Evolutionary conservation across 1,140 invertebrate genomes (phyloP), one percentile per base, ranked within the genome.

Genomic region (Wasmannia auropunctata): DNA sequence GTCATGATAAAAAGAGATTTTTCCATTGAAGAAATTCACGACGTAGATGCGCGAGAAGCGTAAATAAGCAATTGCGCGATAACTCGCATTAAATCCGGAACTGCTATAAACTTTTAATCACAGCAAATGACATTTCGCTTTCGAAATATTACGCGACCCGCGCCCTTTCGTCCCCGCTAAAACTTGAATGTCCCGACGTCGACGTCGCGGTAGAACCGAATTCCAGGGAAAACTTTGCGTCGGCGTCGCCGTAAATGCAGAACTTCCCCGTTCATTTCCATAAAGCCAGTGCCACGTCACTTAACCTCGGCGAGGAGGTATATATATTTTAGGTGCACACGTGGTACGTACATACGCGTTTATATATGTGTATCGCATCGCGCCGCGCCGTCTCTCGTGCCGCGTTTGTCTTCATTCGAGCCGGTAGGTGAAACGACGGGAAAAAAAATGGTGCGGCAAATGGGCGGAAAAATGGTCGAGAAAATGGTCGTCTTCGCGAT

Each of bases 251-350:
- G 74, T 87, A 85, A 89, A 90, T 87, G 86, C n/a, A 72, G 46
- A 87, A 89, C 79, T 87, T 90, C n/a, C 10, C 31, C 62, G 79
- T 85, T 85, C 80, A 90, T 90, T 90, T 89, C 72, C 86, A 90
- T 90, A 85, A 89, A 76, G 49, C 80, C 54, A 67, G 74, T 63
- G 25, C 85, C 60, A 67, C 62, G 80, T 90, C 88, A 60, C 80
- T 90, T 90, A 81, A 90, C 85, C 76, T 60, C 76, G 46, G 62
- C 40, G 49, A 83, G 76, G 28, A 43, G 46, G 75, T 58, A 79
- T 79, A 85, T 79, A 46, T 67, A 67, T 67, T n/a, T 56, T 85
- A 56, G 46, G 25, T 72, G 37, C 51, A 72, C 65, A 81, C 76
- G 31, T 69, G 62, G 62, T 70, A 72, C 46, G 11, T 72, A 72